Percentiles rank a stretch among this genome's conserved stretches.
Evolutionary conservation across 1,140 invertebrate species (phyloP).

Genomic region (Sinonovacula constricta): DNA sequence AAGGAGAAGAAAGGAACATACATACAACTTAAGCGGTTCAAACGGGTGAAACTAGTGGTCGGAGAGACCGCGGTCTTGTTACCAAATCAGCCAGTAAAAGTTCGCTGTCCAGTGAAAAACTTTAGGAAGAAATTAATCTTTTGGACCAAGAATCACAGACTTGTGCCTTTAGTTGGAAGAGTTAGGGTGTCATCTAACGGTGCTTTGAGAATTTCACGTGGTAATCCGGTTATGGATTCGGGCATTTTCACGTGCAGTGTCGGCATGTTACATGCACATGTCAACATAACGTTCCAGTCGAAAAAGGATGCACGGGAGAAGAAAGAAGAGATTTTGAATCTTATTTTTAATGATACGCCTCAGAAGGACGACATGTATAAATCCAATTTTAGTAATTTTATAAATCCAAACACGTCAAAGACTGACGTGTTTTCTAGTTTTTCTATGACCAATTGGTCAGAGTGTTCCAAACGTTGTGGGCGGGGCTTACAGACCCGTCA

Average conservation of each 20-base stretch:
- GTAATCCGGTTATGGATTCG: conserved; percentile 49
- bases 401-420: conserved; percentile 17
- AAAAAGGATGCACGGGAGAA: conserved; percentile 47
- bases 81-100: conserved; percentile 54
- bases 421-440: conserved; percentile 40
- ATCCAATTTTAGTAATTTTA: conserved; percentile 42
- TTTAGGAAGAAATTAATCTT: too few relatives aligned
- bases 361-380: conserved; percentile 35
- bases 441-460: conserved; percentile 54
- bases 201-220: conserved; percentile 56
- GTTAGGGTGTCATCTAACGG: conserved; percentile 57
- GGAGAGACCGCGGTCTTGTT: conserved; percentile 56
- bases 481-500: conserved; percentile 55
- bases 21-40: conserved; percentile 58
- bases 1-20: conserved; percentile 61
- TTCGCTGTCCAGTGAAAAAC: conserved; percentile 63
- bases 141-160: conserved; percentile 59
- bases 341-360: conserved; percentile 26
- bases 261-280: conserved; percentile 46
- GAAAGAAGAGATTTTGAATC: conserved; percentile 29
- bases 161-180: conserved; percentile 59
- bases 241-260: conserved; percentile 62
- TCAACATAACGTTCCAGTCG: conserved; percentile 55
- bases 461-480: conserved; percentile 60
- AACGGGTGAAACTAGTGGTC: conserved; percentile 51